A percentile compares a stretch with the other conserved stretches of the same genome.
Conservation (phyloP, 2,113 vertebrate genomes). For the Tragelaphus scriptus region DNA sequence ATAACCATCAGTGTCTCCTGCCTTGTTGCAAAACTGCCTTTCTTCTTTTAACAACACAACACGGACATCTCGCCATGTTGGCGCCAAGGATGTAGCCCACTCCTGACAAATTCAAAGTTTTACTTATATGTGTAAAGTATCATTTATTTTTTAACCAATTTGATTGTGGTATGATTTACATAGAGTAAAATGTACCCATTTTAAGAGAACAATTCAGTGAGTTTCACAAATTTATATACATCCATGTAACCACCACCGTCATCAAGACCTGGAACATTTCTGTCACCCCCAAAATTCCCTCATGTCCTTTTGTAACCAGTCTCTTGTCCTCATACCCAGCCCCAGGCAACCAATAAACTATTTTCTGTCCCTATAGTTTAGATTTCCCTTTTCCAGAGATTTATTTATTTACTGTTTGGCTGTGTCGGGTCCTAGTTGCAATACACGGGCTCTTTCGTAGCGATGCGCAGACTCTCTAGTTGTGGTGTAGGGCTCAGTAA, state of each 20-base stretch:
- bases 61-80: not conserved
- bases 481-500: not conserved
- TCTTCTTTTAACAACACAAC: not conserved
- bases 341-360: not conserved
- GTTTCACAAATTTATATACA: not conserved
- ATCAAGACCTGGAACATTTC: not conserved
- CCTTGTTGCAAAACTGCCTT: not conserved
- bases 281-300: not conserved
- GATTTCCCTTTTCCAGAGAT: not conserved
- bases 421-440: not conserved
- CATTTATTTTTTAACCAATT: not conserved
- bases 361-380: not conserved
- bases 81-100: not conserved
- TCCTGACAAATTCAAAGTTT: not conserved
- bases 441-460: not conserved
- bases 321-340: not conserved
- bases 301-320: not conserved
- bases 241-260: not conserved
- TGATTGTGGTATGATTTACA: not conserved
- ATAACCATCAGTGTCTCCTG: fast-evolving
- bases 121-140: not conserved
- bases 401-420: not conserved
- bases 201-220: not conserved
- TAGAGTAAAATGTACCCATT: not conserved
- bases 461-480: not conserved